Evolutionary conservation across 2,113 vertebrate species (phyloP).

Genomic region (Tachysurus vachellii): DNA sequence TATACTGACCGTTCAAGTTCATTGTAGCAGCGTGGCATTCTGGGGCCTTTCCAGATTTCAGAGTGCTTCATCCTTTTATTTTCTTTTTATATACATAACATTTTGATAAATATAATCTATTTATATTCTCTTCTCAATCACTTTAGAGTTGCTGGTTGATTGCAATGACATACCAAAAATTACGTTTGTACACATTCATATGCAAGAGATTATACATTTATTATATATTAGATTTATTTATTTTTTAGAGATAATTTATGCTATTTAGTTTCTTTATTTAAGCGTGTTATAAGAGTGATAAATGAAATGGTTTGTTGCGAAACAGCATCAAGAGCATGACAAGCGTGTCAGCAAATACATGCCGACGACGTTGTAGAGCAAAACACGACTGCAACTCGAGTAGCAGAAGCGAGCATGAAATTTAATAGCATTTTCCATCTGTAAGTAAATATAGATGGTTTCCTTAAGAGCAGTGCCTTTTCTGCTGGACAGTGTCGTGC

Average conservation of each 20-base stretch:
- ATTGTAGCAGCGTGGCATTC: slow-evolving; percentile 11
- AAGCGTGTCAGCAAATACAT: slow-evolving; percentile 37
- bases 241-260: slow-evolving; percentile 67
- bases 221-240: slow-evolving; percentile 70
- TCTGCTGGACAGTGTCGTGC: neutral
- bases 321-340: neutral
- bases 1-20: neutral
- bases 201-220: slow-evolving; percentile 54
- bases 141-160: slow-evolving; percentile 47
- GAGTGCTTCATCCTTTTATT: neutral
- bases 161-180: slow-evolving; percentile 63
- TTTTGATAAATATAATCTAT: slow-evolving; percentile 58
- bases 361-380: slow-evolving; percentile 37
- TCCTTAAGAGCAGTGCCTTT: slow-evolving; percentile 15
- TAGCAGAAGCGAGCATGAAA: neutral
- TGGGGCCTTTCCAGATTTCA: neutral
- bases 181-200: slow-evolving; percentile 59
- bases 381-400: neutral
- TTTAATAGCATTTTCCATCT: neutral
- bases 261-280: slow-evolving; percentile 57
- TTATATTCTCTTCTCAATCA: slow-evolving; percentile 49
- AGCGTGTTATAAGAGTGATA: slow-evolving; percentile 27
- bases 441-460: neutral
- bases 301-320: slow-evolving; percentile 14
- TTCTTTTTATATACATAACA: slow-evolving; percentile 26